Evolutionary conservation across 37 sponge, comb jelly and placozoan genomes (phyloP), one percentile per base, ranked within the genome.

Genomic region (Oopsacas minuta): DNA sequence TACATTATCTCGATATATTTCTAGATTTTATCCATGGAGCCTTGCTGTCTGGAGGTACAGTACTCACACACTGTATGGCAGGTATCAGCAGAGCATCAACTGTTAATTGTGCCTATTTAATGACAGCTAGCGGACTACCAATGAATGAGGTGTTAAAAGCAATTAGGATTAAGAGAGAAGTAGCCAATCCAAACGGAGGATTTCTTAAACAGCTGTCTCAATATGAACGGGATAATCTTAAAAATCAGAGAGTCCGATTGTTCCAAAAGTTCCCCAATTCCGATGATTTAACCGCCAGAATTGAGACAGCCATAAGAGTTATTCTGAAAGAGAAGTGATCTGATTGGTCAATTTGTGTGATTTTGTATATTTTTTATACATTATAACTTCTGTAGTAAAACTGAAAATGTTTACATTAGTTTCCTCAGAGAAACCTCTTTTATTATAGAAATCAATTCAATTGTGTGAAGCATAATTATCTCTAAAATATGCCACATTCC

Each of bases 191-290:
- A 36, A 89, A 89, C 83, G 83, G 83, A 34, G 85, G 85, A 35
- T 89, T 89, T 69, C 87, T 89, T 87, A 53, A 53, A 3, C 90
- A 89, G 82, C 85, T 89, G 20, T 81, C 52, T 1, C 84, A 87
- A 46, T 89, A 81, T 81, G 87, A 88, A 83, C 20, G 30, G 30
- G 75, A n/a, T 5, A 3, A 61, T 5, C 75, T 61, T 3, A 34
- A 10, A 5, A n/a, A 61, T 5, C 32, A 3, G 75, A 25, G 75
- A 3, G 28, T 25, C 28, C 75, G 75, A 61, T 61, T 61, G 75
- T 25, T n/a, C 30, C 32, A 25, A 25, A n/a, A 61, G 75, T 61
- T 61, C 75, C 32, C 17, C 22, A 34, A 3, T 5, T 25, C 75
- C 22, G 75, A 25, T 61, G 75, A 61, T 10, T 34, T 61, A 3